Evolutionary conservation across 2,888 invertebrate genomes (phyloP).

Genomic region (Watsonalla binaria): DNA sequence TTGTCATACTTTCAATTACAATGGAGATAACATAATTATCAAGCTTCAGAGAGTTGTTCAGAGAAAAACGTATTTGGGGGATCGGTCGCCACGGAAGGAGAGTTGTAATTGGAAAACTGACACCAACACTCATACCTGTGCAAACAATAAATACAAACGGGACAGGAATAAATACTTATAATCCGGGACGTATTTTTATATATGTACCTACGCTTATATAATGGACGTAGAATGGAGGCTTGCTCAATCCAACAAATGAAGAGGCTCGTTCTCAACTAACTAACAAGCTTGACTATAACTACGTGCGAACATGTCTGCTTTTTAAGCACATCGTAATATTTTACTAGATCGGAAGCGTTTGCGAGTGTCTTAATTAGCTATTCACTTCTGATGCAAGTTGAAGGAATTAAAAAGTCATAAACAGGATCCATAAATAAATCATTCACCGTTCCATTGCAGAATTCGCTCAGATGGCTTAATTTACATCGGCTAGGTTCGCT

Average conservation of each 20-base stretch:
- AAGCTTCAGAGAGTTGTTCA: not conserved
- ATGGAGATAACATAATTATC: not conserved
- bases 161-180: too few relatives aligned
- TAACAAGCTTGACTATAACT: too few relatives aligned
- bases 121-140: not conserved
- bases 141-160: not conserved
- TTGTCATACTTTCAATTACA: not conserved
- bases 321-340: too few relatives aligned
- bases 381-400: conserved; percentile 34
- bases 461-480: conserved; percentile 48
- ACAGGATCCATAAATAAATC: conserved; percentile 44
- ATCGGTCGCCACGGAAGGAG: not conserved
- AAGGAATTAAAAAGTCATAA: conserved; percentile 52
- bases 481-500: conserved; percentile 44
- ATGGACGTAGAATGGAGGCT: too few relatives aligned
- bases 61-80: not conserved
- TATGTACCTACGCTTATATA: too few relatives aligned
- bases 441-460: conserved; percentile 43
- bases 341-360: too few relatives aligned
- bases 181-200: too few relatives aligned
- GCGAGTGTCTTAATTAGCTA: conserved; percentile 3
- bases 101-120: not conserved
- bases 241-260: too few relatives aligned
- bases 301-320: too few relatives aligned
- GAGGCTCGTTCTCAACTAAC: too few relatives aligned